These are phyloP conservation scores for Netelia inedita DNA, from an alignment of 2,888 invertebrate genomes.

Conservation along the genomic window DNA sequence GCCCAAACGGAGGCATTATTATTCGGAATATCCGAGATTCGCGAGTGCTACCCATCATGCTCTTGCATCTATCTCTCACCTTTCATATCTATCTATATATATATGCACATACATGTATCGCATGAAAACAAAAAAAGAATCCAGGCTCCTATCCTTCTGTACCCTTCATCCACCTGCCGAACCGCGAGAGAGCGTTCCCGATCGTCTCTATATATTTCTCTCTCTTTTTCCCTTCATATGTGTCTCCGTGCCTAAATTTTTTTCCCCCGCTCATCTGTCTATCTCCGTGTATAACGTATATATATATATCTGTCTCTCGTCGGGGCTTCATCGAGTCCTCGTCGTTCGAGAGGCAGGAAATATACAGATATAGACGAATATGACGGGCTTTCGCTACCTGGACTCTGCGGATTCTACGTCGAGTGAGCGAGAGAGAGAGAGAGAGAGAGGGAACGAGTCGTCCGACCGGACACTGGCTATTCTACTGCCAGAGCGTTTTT, in stretches of 20 bases:
- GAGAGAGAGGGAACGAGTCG: constrained; percentile 33
- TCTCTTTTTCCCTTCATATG: constrained; percentile 6
- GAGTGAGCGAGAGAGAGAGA: neutral
- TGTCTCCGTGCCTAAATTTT: constrained; percentile 45
- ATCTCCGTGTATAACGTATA: constrained; percentile 44
- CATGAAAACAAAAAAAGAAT: constrained; percentile 42
- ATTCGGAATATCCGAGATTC: constrained; percentile 65
- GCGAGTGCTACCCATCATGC: constrained; percentile 39
- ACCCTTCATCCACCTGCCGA: constrained; percentile 60
- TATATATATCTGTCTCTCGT: constrained; percentile 27
- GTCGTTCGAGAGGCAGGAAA: constrained; percentile 57
- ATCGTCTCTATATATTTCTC: constrained; percentile 35
- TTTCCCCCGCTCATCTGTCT: constrained; percentile 18
- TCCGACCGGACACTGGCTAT: constrained; percentile 59
- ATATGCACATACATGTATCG: constrained; percentile 4
- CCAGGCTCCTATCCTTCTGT: constrained; percentile 30
- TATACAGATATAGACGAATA: constrained; percentile 30
- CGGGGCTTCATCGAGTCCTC: constrained; percentile 65
- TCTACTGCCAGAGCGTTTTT: constrained; percentile 20
- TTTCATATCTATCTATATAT: neutral
- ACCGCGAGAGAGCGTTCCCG: constrained; percentile 44
- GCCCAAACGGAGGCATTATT: constrained; percentile 73
- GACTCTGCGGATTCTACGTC: constrained; percentile 49
- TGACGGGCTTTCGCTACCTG: constrained; percentile 44
- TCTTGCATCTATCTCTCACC: constrained; percentile 37